Evolutionary conservation across 2,113 vertebrate genomes (phyloP), one percentile per base, ranked within the genome.

Genomic region (Halcyon malimbica): DNA sequence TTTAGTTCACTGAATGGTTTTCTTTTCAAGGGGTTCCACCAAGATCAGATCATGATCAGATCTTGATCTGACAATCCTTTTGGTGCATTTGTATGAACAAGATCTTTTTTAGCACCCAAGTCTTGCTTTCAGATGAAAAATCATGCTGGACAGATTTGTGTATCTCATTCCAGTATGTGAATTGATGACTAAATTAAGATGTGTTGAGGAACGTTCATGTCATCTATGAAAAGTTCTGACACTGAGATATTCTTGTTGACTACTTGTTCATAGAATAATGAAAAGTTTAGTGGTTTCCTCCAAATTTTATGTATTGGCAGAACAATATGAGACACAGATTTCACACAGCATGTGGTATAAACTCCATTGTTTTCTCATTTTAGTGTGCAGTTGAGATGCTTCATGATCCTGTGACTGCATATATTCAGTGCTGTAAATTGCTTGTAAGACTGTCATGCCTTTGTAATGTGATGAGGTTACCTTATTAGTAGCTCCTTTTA

Each of bases 381-480:
- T 90, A 84, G 79, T 87, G 37, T 51, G 91, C 88, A 94, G 50
- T 44, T 23, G 81, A 93, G 96, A 88, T 87, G 25, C 26, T 97
- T 96, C 86, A 91, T 77, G 80, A 15, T 86, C 28, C 78, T 95
- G 97, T 94, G 92, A 73, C 56, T 92, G 50, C 37, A 62, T 42
- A 3, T 77, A 81, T 93, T 92, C 89, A 83, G 84, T 92, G 78
- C 64, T 64, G 50, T 95, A 94, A 94, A 90, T 19, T 83, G 56
- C 91, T 95, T 96, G 62, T 80, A 96, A 96, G 96, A 91, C 89
- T 69, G 8, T 87, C 31, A 16, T 79, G 73, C 56, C 70, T 97
- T 97, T 93, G 73, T 95, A 96, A 94, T 70, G 64, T 80, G 80
- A 75, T 96, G 91, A 95, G 95, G 48, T 83, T 96, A 92, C 75